phyloP scores from a whole-genome alignment of 2,797 vertebrate genomes.

The Triplophysa yarkandensis region DNA sequence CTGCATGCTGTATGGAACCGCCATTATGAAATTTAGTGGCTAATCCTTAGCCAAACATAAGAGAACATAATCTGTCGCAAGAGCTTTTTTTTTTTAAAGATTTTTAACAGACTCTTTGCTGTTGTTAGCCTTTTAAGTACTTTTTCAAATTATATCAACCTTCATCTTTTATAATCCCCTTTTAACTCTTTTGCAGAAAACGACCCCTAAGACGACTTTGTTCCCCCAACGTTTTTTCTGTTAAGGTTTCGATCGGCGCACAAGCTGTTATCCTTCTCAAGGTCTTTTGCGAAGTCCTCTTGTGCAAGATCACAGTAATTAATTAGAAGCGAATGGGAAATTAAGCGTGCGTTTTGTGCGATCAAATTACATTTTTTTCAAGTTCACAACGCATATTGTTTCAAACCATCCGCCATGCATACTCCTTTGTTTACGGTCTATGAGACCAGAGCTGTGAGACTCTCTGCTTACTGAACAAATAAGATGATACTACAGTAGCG shows the following conservation, averaged over 20 bases:
- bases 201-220: not conserved
- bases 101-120: conserved; percentile 6
- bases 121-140: conserved; percentile 24
- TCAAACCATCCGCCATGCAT: conserved; percentile 26
- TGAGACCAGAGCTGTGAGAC: conserved; percentile 10
- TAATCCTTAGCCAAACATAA: conserved; percentile 47
- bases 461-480: not conserved
- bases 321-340: conserved; percentile 57
- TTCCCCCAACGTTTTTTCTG: not conserved
- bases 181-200: conserved; percentile 4
- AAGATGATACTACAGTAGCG: conserved; percentile 3
- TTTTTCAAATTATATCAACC: conserved; percentile 12
- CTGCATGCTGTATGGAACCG: conserved; percentile 25
- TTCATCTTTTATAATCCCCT: conserved; percentile 8
- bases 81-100: conserved; percentile 31
- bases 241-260: conserved; percentile 33
- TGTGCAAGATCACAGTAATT: conserved; percentile 48
- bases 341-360: conserved; percentile 44
- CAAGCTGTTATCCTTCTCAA: conserved; percentile 47
- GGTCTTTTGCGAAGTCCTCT: conserved; percentile 54
- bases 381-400: conserved; percentile 19
- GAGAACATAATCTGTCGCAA: conserved; percentile 23
- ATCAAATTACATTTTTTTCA: conserved; percentile 50
- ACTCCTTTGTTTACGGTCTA: conserved; percentile 32
- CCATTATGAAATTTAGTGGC: conserved; percentile 47